Percentiles rank a stretch among this genome's conserved stretches.
Conservation (phyloP, 2,113 vertebrate species). For the Hippocampus barbouri region DNA sequence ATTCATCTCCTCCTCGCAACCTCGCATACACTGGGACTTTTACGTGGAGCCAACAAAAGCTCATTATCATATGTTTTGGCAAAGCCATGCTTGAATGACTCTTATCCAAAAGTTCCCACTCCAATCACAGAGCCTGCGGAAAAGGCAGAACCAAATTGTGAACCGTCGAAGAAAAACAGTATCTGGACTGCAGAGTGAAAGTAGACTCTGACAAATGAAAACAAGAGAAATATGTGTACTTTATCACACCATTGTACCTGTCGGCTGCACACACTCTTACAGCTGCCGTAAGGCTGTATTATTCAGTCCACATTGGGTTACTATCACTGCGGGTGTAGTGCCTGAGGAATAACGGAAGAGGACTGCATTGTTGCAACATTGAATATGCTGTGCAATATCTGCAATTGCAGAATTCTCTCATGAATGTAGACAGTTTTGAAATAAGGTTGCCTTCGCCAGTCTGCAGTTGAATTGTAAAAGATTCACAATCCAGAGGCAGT, state of each 20-base stretch:
- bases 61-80: constrained; percentile 36
- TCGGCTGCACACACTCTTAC: constrained; percentile 34
- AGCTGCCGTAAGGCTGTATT: constrained; percentile 35
- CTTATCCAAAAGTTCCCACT: constrained; percentile 14
- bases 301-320: neutral
- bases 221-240: neutral
- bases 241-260: neutral
- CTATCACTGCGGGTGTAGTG: neutral
- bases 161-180: neutral
- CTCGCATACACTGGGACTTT: constrained; percentile 13
- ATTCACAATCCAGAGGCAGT: neutral
- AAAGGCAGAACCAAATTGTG: constrained; percentile 5
- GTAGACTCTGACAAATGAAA: neutral
- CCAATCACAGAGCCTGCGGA: constrained; percentile 11
- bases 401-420: neutral
- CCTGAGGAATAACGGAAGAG: neutral
- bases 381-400: neutral
- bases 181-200: constrained; percentile 9
- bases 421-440: neutral
- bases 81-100: constrained; percentile 12
- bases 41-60: constrained; percentile 29
- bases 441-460: neutral
- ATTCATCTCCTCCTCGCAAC: constrained; percentile 34
- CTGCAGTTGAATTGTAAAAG: neutral
- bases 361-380: neutral